Base-by-base conservation (phyloP, 2,113 vertebrate species). In the Phyllostomus discolor region DNA sequence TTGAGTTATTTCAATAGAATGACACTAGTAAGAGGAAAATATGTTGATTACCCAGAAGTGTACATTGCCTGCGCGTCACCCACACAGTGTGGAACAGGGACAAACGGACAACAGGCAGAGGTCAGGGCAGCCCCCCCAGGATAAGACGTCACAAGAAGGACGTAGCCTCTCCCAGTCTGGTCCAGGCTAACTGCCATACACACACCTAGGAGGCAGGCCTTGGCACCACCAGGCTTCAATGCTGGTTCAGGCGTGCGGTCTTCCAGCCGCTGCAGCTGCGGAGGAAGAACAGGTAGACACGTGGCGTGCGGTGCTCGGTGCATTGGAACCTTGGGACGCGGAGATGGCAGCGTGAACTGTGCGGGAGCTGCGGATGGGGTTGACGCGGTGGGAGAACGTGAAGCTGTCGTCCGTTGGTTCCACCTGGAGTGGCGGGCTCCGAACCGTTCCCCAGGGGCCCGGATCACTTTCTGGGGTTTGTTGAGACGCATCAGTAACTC, bases 1-100 rank as follows among this genome's bases (percentile, higher is more conserved):
- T 88, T 80, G 46, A 84, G 81, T 67, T 72, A 92, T 94, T 97
- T 92, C 57, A 64, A 9, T 57, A 38, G 20, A 94, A 93, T 89
- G 81, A 83, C 95, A 92, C 73, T 50, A 38, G 52, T 14, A 26
- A 46, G 15, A 50, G 12, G 66, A 92, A 90, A 87, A 11, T 17
- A 66, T 28, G 5, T 28, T 64, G 52, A 79, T 17, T 35, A 54
- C 12, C 84, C 33, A 66, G 59, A 96, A 62, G 52, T 46, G 43
- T 46, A 62, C 38, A 33, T 64, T 73, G 50, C n/a, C 72, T 85
- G 12, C 15, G 24, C 62, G 94, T 81, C n/a, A 24, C n/a, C 15
- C 35, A 24, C 17, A 2, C 0, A 46, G 66, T 31, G 50, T n/a
- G 88, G 26, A 94, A 26, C 0, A 64, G 24, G 31, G 95, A 85